Conservation (phyloP, 1,140 invertebrate genomes). For the Papilio dardanus region DNA sequence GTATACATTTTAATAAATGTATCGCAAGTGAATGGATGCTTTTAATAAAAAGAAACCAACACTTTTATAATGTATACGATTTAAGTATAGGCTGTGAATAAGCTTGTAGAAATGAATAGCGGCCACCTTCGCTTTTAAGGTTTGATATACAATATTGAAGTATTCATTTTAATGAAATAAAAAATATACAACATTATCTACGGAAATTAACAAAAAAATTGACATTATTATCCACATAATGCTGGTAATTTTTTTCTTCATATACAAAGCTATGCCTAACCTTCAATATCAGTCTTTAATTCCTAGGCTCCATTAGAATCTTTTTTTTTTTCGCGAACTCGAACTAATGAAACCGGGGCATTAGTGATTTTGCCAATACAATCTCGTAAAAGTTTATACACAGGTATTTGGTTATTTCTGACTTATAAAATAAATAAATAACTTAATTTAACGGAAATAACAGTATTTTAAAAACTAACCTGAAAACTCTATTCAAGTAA, state of each 20-base stretch:
- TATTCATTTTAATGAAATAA: constrained; percentile 54
- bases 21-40: constrained; percentile 74
- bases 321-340: too few relatives aligned
- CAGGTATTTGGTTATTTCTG: too few relatives aligned
- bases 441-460: constrained; percentile 27
- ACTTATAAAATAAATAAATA: neutral
- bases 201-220: too few relatives aligned
- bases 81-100: constrained; percentile 72
- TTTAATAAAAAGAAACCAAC: constrained; percentile 70
- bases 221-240: too few relatives aligned
- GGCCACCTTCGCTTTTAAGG: constrained; percentile 55
- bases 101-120: constrained; percentile 61
- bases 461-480: constrained; percentile 36
- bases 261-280: too few relatives aligned
- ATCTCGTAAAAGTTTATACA: too few relatives aligned
- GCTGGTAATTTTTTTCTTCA: too few relatives aligned
- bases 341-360: too few relatives aligned
- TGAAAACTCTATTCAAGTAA: constrained; percentile 41
- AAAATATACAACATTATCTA: neutral
- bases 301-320: too few relatives aligned
- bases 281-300: too few relatives aligned
- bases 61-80: constrained; percentile 73
- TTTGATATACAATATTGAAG: constrained; percentile 59
- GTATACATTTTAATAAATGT: constrained; percentile 79
- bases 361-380: too few relatives aligned